Evolutionary conservation across 2,888 invertebrate species (phyloP).

Genomic region (Cinara cedri): DNA sequence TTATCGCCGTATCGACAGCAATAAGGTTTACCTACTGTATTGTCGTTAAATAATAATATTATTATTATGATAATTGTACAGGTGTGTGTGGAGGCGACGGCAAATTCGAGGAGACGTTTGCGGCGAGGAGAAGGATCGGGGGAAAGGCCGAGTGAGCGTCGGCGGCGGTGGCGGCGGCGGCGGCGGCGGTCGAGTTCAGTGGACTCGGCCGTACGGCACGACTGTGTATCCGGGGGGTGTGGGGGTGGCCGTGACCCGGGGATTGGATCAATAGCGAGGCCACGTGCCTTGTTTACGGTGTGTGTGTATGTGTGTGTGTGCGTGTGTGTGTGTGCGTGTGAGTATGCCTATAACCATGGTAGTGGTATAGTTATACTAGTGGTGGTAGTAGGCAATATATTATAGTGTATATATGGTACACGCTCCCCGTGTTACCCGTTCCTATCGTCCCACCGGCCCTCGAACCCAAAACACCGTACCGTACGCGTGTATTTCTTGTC

Average conservation of each 20-base stretch:
- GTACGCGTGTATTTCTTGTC: background rate
- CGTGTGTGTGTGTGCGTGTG: background rate
- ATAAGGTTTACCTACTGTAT: too few species aligned
- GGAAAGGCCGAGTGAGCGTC: too few species aligned
- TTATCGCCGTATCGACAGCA: background rate
- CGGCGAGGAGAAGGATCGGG: conserved; percentile 11
- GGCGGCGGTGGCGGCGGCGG: conserved; percentile 19
- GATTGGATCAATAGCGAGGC: conserved; percentile 56
- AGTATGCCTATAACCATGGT: background rate
- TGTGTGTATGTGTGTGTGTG: background rate
- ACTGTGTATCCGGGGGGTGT: conserved; percentile 8
- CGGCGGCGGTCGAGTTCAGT: conserved; percentile 55
- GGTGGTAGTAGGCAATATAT: too few species aligned
- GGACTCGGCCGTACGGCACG: conserved; percentile 57
- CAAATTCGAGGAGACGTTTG: conserved; percentile 13
- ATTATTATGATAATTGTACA: background rate
- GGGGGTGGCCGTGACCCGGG: conserved; percentile 55
- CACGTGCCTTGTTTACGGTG: conserved; percentile 50
- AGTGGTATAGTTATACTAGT: background rate
- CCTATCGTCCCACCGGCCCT: background rate
- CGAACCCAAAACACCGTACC: background rate
- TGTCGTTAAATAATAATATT: too few species aligned
- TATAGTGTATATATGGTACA: background rate
- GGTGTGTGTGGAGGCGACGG: background rate
- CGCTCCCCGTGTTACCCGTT: background rate